phyloP scores from a whole-genome alignment of 2,888 invertebrate species.

The Timema cristinae region DNA sequence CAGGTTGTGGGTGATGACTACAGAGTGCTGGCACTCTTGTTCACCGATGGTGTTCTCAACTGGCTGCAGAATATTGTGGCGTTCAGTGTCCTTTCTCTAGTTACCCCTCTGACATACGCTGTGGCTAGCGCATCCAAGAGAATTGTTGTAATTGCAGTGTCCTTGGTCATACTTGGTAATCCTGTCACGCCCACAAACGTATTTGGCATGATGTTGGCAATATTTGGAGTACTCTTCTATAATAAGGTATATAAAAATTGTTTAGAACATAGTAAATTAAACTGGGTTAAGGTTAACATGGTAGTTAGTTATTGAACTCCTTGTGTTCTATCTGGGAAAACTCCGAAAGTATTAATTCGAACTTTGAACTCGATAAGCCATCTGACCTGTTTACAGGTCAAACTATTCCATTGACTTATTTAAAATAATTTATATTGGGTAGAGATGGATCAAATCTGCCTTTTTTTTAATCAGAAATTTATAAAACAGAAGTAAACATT shows the following conservation, averaged over 20 bases:
- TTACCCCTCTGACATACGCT: conserved; percentile 92
- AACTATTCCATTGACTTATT: conserved; percentile 7
- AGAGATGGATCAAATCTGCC: background rate
- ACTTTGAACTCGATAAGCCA: too few relatives aligned
- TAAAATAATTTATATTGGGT: background rate
- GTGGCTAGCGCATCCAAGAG: conserved; percentile 94
- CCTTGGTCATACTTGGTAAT: conserved; percentile 81
- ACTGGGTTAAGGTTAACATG: background rate
- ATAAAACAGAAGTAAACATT: background rate
- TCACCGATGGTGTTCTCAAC: conserved; percentile 80
- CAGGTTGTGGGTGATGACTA: conserved; percentile 45
- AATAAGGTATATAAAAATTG: conserved; percentile 61
- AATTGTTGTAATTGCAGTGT: conserved; percentile 85
- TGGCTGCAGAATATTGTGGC: conserved; percentile 95
- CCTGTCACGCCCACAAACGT: conserved; percentile 85
- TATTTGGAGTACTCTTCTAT: conserved; percentile 84
- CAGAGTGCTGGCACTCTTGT: conserved; percentile 57
- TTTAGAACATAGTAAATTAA: too few relatives aligned
- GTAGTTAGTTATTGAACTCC: background rate
- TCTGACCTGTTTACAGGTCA: background rate
- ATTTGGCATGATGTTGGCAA: conserved; percentile 86
- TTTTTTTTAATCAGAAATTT: background rate
- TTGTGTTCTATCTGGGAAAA: too few relatives aligned
- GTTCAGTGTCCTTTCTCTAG: conserved; percentile 85
- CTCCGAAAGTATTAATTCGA: too few relatives aligned